Evolutionary conservation across 37 sponge, comb jelly and placozoan genomes (phyloP), one percentile per base, ranked within the genome.

Genomic region (Petrosia ficiformis): DNA sequence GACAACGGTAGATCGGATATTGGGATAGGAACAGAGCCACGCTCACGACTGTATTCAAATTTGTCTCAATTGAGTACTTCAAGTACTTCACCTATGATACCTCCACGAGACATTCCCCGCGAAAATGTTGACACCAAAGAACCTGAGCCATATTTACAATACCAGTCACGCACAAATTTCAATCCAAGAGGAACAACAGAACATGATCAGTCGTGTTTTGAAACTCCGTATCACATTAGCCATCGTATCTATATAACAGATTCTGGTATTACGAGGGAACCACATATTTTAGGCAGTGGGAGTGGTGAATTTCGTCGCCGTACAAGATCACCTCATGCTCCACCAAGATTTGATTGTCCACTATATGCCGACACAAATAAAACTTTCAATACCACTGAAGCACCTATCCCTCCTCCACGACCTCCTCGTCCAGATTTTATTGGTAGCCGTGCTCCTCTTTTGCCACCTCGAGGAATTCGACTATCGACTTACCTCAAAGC

Each of bases 201-300:
- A 19, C 54, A 61, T 61, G 54, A 48, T 16, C 10, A 48, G 16
- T 36, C 36, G 2, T 2, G 5, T 22, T 70, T 83, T 40, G 73
- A 77, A 28, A 37, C 21, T 1, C 84, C 84, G 0, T 84, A 84
- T 58, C 77, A 77, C 1, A 72, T 77, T 31, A 84, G 78, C 67
- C 77, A 73, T 30, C 77, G 73, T 1, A 72, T 77, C 24, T 61
- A 77, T 22, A 71, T 77, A 65, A 77, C 65, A 4, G 77, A 84
- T 44, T 61, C 70, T 69, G 84, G 84, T 1, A 61, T 44, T 3
- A 59, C 77, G 25, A 67, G 70, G 26, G 85, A 85, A 38, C 59
- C 68, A 24, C 71, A 67, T 39, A 28, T 78, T 8, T 42, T 78
- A 22, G 63, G 63, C 28, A 61, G 63, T 61, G 63, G 63, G 11